phyloP scores from a whole-genome alignment of 92 coral and sea anemone genomes.

The Actinernus sp. region DNA sequence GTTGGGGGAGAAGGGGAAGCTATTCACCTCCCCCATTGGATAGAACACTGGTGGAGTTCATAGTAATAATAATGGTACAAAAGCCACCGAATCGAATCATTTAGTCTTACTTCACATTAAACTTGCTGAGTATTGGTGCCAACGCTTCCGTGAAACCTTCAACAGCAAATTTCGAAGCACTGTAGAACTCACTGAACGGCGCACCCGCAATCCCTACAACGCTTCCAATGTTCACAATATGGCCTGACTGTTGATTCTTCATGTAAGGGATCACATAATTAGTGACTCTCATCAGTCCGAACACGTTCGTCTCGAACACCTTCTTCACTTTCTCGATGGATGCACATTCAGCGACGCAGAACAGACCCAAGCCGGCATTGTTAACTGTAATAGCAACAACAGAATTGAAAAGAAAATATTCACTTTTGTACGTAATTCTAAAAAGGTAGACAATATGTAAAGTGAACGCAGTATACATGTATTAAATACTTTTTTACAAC shows the following conservation, averaged over 20 bases:
- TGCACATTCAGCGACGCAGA: conserved; percentile 73
- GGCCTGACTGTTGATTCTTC: conserved; percentile 84
- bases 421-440: too few relatives aligned
- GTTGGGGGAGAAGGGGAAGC: too few relatives aligned
- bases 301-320: conserved; percentile 81
- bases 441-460: too few relatives aligned
- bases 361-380: conserved; percentile 84
- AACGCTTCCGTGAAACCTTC: conserved; percentile 83
- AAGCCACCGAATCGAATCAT: too few relatives aligned
- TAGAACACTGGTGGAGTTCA: too few relatives aligned
- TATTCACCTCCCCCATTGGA: too few relatives aligned
- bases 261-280: conserved; percentile 81
- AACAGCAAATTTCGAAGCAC: conserved; percentile 88
- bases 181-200: conserved; percentile 70
- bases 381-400: conserved; percentile 86
- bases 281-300: conserved; percentile 81
- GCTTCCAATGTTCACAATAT: conserved; percentile 75
- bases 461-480: too few relatives aligned
- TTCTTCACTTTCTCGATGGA: conserved; percentile 48
- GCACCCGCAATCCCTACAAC: conserved; percentile 67
- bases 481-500: too few relatives aligned
- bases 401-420: too few relatives aligned
- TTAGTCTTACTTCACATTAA: conserved; percentile 77
- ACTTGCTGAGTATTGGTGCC: conserved; percentile 70
- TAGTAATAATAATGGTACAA: too few relatives aligned